Evolutionary conservation across 2,797 vertebrate genomes (phyloP), one percentile per base, ranked within the genome.

Genomic region (Chiroxiphia lanceolata): DNA sequence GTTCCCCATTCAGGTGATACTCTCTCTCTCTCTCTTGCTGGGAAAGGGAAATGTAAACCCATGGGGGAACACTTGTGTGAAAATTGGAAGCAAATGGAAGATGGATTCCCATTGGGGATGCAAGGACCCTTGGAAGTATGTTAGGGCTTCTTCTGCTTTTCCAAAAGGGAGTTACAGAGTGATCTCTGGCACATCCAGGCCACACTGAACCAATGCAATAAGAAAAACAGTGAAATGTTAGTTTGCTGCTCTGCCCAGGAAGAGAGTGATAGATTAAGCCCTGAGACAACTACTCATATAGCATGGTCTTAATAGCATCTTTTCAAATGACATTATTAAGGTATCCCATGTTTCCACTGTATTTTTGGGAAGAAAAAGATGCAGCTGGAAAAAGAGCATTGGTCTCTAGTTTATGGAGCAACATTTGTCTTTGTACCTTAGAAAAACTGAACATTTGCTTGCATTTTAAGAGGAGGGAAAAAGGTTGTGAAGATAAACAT

Each of bases 81-180:
- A 89, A 93, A 71, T 29, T 33, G 67, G 88, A 68, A 69, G 51
- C 90, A 80, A 88, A 89, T 48, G 79, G 50, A 64, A 94, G 91
- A 50, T 63, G 81, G 21, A 29, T 95, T 86, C 90, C 78, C 92
- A 74, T 48, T 80, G 59, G 77, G 78, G 57, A 83, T 86, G 72
- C 89, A 96, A 59, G 95, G 91, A 85, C 90, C 79, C 85, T 96
- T 96, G 94, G 88, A 96, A 95, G 72, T 33, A 77, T 40, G 59
- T 96, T 94, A 92, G 93, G 84, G 83, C 89, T 89, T 82, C 47
- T 60, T 77, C 78, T 56, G 72, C 34, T 76, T 67, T 87, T 81
- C 89, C 82, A 82, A 44, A 61, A 94, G 84, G 80, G 45, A 74
- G 57, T 6, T 12, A n/a, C 83, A 74, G 21, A 5, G 53, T 25